Base-by-base conservation (phyloP, 2,888 invertebrate species). In the Drosophila heteroneura region DNA sequence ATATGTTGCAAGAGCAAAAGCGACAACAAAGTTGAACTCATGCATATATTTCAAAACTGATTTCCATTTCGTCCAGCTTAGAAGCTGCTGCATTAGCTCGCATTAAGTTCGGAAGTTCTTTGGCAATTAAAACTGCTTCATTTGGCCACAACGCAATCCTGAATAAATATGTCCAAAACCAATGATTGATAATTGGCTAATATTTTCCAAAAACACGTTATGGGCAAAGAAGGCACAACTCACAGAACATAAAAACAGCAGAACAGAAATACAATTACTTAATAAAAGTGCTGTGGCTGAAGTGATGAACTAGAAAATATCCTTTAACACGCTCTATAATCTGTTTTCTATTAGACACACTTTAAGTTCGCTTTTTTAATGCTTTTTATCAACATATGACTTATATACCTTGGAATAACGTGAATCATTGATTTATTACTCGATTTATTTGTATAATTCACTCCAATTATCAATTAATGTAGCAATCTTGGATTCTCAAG, bases 11-110 rank as follows among this genome's bases (percentile, higher is more conserved):
- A 26, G 22, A n/a, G 58, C 9, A 14, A 30, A 32, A 67, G 49
- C 59, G 53, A 49, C 62, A 67, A 62, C 69, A 69, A 73, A 59
- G 74, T 81, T 79, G 16, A 84, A 77, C 77, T 79, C 56, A 53
- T 22, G 57, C 19, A 35, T 22, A 41, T 44, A 62, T 53, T 69
- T 72, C 19, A 52, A 77, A 83, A 64, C 70, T 41, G 66, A 64
- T 80, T 83, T 68, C 51, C 14, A 22, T 22, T 47, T 22, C 22
- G 47, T 49, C 16, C 26, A 58, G 44, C 32, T 59, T 19, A 32
- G 19, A 16, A 37, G 16, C 14, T 19, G 32, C 10, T 7, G 6
- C 9, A 19, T 3, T 7, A 44, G 9, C 22, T 32, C 6, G 14
- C 7, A 58, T 6, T 16, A 35, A 26, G 39, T 53, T 37, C 5